Evolutionary conservation across 2,888 invertebrate genomes (phyloP).

Genomic region (Biston stratarius): DNA sequence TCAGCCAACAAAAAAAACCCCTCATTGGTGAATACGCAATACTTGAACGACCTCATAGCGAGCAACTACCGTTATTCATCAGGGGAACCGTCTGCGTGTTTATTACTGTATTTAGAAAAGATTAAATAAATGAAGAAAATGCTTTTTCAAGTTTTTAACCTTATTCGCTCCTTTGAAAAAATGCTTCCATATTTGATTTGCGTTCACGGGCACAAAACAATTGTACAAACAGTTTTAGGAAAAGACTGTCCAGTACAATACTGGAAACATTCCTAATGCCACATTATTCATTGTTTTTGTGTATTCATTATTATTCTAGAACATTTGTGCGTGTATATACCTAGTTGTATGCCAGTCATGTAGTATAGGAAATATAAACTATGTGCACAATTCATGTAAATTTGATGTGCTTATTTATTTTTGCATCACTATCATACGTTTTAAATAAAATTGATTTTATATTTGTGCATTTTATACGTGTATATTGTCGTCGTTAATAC

Average conservation of each 20-base stretch:
- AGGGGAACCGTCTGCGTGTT: too few species aligned
- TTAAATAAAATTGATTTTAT: slow-evolving; percentile 22
- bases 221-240: slow-evolving; percentile 5
- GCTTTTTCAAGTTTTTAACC: too few species aligned
- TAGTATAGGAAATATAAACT: slow-evolving; percentile 19
- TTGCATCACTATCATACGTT: slow-evolving; percentile 30
- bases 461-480: slow-evolving; percentile 39
- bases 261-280: slow-evolving; percentile 49
- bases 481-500: slow-evolving; percentile 27
- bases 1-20: too few species aligned
- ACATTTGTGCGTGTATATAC: slow-evolving; percentile 32
- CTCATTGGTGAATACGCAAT: too few species aligned
- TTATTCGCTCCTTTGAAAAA: too few species aligned
- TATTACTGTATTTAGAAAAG: too few species aligned
- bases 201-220: slow-evolving; percentile 26
- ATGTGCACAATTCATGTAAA: slow-evolving; percentile 31
- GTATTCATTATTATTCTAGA: background rate
- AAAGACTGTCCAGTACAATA: slow-evolving; percentile 47
- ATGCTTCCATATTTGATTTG: too few species aligned
- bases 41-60: too few species aligned
- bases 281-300: background rate
- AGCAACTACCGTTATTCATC: too few species aligned
- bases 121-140: too few species aligned
- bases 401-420: slow-evolving; percentile 35
- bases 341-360: slow-evolving; percentile 25